Evolutionary conservation across 2,888 invertebrate species (phyloP).

Genomic region (Netelia fuscicornis): DNA sequence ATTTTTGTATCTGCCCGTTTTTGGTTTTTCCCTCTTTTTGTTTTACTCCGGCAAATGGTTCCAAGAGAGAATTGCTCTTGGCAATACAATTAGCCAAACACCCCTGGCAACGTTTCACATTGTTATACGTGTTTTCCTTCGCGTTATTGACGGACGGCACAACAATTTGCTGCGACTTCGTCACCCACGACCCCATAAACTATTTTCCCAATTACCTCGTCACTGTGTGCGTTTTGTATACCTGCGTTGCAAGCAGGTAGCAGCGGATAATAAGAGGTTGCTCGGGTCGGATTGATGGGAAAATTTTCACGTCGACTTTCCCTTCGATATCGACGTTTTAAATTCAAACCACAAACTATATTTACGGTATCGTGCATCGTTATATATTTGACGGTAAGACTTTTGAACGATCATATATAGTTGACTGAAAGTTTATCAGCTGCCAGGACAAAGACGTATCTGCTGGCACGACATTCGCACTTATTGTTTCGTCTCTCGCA

Average conservation of each 20-base stretch:
- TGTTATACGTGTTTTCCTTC: not conserved
- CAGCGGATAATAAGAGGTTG: not conserved
- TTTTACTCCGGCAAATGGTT: not conserved
- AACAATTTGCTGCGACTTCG: not conserved
- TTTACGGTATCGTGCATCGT: not conserved
- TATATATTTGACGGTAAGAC: not conserved
- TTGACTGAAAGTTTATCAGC: not conserved
- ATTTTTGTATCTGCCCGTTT: not conserved
- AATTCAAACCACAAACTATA: not conserved
- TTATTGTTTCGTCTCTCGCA: not conserved
- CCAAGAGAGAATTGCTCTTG: not conserved
- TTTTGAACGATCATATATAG: not conserved
- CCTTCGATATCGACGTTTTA: not conserved
- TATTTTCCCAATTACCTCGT: not conserved
- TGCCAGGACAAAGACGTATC: not conserved
- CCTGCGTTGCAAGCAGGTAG: not conserved
- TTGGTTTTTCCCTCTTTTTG: not conserved
- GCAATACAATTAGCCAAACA: not conserved
- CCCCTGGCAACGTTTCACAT: not conserved
- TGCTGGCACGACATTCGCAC: constrained; percentile 7
- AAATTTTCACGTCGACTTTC: constrained; percentile 5
- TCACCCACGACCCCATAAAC: not conserved
- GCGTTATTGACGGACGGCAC: not conserved
- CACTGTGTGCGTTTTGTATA: not conserved
- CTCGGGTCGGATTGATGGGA: not conserved